Base-by-base conservation (phyloP, 2,797 vertebrate genomes). In the Cottoperca gobio region DNA sequence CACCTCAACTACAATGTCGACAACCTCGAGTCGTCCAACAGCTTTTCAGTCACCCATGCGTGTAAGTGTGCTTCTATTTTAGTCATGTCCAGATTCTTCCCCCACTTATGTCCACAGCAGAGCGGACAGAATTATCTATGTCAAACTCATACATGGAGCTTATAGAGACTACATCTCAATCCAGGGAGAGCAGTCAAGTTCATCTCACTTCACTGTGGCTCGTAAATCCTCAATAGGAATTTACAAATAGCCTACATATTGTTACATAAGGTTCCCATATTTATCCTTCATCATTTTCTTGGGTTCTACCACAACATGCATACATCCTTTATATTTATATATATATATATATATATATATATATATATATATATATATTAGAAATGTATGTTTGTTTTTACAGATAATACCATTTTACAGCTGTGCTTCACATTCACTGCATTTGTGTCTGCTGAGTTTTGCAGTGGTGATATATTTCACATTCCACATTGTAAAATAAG, bases 11-110 rank as follows among this genome's bases (percentile, higher is more conserved):
- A 99, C 92, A 98, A 99, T 6, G 98, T 99, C 86, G 98, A 99
- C 94, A 98, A 99, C 94, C 96, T 99, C 91, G 98, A 99, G 93
- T 99, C 98, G 69, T 99, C 98, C 90, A 99, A 99, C 97, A 99
- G 98, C 94, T 99, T 99, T 91, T 98, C 98, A 14, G 98, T 99
- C 91, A 99, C 98, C 90, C 99, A 99, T 92, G 98, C 98, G 87
- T 99, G 98, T 99, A 95, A 99, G 98, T 99, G 96, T 74, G 68
- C 85, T 69, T 79, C 82, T 84, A 60, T 89, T 86, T 79, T 82
- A 70, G 76, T 75, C 78, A 26, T 70, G 79, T 79, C 81, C 85
- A 66, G 14, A 35, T 33, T 24, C 48, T 24, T 43, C 76, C 72
- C 8, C 66, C 45, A 21, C 72, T 52, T 23, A 58, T 69, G 75